A percentile compares a stretch with the other conserved stretches of the same genome.
phyloP scores from a whole-genome alignment of 2,797 vertebrate genomes.

The Otolemur crassicaudatus region DNA sequence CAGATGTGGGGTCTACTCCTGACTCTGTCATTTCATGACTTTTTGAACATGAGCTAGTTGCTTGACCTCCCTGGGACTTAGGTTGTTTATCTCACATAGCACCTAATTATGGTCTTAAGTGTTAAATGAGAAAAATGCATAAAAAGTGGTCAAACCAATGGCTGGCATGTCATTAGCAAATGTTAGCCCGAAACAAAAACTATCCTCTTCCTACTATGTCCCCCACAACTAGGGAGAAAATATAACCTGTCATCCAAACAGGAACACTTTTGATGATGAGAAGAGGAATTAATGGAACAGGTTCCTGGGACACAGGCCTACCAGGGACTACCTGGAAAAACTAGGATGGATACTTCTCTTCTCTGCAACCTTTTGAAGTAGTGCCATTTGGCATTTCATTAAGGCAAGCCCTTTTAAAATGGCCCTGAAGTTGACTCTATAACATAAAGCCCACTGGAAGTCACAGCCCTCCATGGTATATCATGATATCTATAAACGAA shows the following conservation, averaged over 20 bases:
- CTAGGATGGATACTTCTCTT: neutral
- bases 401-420: constrained; percentile 34
- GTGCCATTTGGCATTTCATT: neutral
- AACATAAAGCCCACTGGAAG: constrained; percentile 7
- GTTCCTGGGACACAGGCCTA: neutral
- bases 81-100: constrained; percentile 8
- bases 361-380: neutral
- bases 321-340: constrained; percentile 18
- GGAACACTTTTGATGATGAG: neutral
- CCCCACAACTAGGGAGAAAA: neutral
- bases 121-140: constrained; percentile 38
- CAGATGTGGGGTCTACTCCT: neutral
- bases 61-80: neutral
- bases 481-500: neutral
- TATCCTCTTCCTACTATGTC: neutral
- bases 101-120: neutral
- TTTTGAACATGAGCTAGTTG: neutral
- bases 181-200: neutral
- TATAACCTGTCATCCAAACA: constrained; percentile 30
- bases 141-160: constrained; percentile 22
- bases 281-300: neutral
- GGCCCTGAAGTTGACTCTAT: neutral
- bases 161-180: neutral
- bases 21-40: neutral
- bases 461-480: neutral